Percentiles rank a stretch among this genome's conserved stretches.
Conservation (phyloP, 2,888 invertebrate species). For the Erebia epiphron region DNA sequence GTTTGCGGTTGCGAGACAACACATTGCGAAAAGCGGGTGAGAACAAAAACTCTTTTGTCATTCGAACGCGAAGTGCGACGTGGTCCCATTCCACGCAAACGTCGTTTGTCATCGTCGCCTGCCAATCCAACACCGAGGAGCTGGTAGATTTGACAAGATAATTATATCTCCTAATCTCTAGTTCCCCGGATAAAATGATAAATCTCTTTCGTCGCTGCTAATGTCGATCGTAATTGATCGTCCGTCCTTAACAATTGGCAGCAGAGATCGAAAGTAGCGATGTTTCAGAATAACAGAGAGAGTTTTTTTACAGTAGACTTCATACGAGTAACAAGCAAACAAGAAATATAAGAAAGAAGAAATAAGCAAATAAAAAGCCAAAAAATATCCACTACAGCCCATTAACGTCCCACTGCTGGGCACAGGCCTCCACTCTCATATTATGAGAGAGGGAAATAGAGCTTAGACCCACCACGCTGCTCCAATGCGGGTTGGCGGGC, state of each 20-base stretch:
- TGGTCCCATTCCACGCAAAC: slow-evolving; percentile 45
- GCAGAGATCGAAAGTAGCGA: background rate
- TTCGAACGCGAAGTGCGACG: slow-evolving; percentile 16
- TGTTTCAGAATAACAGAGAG: background rate
- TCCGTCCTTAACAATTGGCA: slow-evolving; percentile 7
- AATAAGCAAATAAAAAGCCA: too few relatives aligned
- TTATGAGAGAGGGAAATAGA: too few relatives aligned
- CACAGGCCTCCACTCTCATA: too few relatives aligned
- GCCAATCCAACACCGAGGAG: slow-evolving; percentile 43
- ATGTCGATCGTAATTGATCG: slow-evolving; percentile 33
- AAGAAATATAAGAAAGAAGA: background rate
- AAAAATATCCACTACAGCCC: too few relatives aligned
- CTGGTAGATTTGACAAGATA: slow-evolving; percentile 45
- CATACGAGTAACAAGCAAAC: background rate
- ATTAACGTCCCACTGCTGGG: too few relatives aligned
- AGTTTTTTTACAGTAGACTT: background rate
- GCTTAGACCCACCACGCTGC: too few relatives aligned
- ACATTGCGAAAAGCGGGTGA: slow-evolving; percentile 51
- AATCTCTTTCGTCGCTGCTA: slow-evolving; percentile 37
- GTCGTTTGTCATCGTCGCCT: slow-evolving; percentile 61
- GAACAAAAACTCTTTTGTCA: slow-evolving; percentile 50
- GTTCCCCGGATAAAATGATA: slow-evolving; percentile 36
- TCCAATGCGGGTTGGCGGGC: too few relatives aligned
- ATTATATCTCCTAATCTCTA: slow-evolving; percentile 46
- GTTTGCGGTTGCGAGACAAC: slow-evolving; percentile 52